These are phyloP conservation scores for Eumaeus atala DNA, from an alignment of 1,140 invertebrate genomes.

Conservation along the genomic window DNA sequence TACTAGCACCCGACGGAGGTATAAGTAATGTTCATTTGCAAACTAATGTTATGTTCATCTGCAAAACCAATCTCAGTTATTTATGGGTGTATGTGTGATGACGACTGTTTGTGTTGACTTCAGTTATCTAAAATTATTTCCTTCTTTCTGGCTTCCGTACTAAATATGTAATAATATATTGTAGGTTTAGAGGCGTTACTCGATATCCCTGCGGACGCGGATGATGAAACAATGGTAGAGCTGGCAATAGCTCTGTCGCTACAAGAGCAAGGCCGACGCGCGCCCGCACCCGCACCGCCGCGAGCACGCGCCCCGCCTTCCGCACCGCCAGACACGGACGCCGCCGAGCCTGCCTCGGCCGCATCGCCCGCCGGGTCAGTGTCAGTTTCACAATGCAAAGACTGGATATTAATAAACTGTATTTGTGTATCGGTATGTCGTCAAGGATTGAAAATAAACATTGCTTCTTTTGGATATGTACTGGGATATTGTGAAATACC, in stretches of 20 bases:
- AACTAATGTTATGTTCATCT: no score
- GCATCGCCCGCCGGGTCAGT: conserved; percentile 53
- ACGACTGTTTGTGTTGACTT: no score
- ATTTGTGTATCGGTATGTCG: no score
- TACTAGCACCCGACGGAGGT: conserved; percentile 61
- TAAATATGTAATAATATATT: neutral
- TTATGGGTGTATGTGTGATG: no score
- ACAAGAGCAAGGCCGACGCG: conserved; percentile 77
- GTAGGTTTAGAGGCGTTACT: conserved; percentile 87
- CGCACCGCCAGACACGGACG: conserved; percentile 45
- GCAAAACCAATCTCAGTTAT: no score
- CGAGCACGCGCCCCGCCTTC: conserved; percentile 41
- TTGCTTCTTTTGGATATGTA: no score
- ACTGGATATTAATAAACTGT: no score
- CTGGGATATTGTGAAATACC: no score
- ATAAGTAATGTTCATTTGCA: conserved; percentile 13
- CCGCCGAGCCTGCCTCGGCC: conserved; percentile 53
- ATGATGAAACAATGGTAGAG: conserved; percentile 97
- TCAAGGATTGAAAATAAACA: neutral
- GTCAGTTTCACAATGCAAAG: conserved; percentile 1
- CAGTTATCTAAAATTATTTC: no score
- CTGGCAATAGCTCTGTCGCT: conserved; percentile 95
- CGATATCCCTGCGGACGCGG: conserved; percentile 92
- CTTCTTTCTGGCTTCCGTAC: neutral
- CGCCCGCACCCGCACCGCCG: conserved; percentile 43